Evolutionary conservation across 2,888 invertebrate genomes (phyloP), one percentile per base, ranked within the genome.

Genomic region (Cosmopolites sordidus): DNA sequence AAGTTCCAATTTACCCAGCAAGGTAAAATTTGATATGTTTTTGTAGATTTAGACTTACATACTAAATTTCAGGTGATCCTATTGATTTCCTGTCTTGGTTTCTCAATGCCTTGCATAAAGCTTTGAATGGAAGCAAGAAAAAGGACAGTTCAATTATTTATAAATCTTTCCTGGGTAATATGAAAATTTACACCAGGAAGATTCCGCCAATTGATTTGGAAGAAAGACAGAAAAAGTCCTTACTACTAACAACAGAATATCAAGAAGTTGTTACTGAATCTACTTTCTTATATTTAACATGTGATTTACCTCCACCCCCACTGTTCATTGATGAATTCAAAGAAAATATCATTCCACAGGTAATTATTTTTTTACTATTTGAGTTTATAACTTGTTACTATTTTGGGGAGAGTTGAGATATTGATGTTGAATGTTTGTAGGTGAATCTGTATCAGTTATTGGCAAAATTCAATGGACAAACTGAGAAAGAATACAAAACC

Each of bases 331-430:
- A 99, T 74, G 97, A 97, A 73, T 88, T 95, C 65, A 83, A 92
- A 60, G 98, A 99, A 77, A 99, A 98, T 74, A 99, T 99, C 63
- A 99, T 99, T 69, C 99, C 99, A 41, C 97, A 98, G 80, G 93
- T 40, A 40, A n/a, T n/a, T n/a, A n/a, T n/a, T n/a, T n/a, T n/a
- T n/a, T n/a, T n/a, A n/a, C n/a, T n/a, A n/a, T n/a, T n/a, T n/a
- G n/a, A n/a, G n/a, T n/a, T n/a, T n/a, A n/a, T n/a, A n/a, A n/a
- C n/a, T n/a, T n/a, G n/a, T n/a, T n/a, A n/a, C n/a, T n/a, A n/a
- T n/a, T n/a, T n/a, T n/a, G n/a, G 16, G 17, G 15, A 37, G 14
- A 14, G 14, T 22, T 33, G 8, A n/a, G 33, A 14, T 37, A 16
- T 22, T 39, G 27, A 2, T 9, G 37, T 52, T 22, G 4, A 22